Evolutionary conservation across 2,888 invertebrate species (phyloP).

Genomic region (Pristionchus maxplancki): DNA sequence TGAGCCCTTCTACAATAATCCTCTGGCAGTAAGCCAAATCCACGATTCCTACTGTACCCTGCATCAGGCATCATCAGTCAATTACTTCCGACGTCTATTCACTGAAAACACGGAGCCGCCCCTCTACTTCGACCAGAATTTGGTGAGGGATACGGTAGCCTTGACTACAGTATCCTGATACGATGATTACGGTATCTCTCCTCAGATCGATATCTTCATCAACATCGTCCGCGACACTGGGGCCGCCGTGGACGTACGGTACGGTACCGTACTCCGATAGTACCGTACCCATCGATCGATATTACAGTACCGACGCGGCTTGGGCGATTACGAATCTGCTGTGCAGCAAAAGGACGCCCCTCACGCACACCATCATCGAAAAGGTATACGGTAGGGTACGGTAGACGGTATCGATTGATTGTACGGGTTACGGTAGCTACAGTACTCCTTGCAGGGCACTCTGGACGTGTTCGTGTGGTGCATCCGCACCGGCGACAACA

Average conservation of each 20-base stretch:
- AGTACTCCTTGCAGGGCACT: background rate
- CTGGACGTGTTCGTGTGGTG: slow-evolving; percentile 28
- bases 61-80: slow-evolving; percentile 32
- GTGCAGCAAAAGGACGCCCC: slow-evolving; percentile 14
- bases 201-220: slow-evolving; percentile 17
- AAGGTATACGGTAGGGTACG: slow-evolving; percentile 41
- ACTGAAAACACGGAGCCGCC: slow-evolving; percentile 47
- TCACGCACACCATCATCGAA: slow-evolving; percentile 48
- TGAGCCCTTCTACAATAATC: too few species aligned
- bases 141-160: background rate
- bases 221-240: background rate
- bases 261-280: background rate
- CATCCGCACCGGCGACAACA: background rate
- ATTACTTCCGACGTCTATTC: slow-evolving; percentile 47
- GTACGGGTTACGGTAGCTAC: background rate
- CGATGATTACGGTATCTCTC: background rate
- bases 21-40: too few species aligned
- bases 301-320: slow-evolving; percentile 14
- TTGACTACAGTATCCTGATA: background rate
- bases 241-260: background rate
- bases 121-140: background rate
- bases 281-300: background rate
- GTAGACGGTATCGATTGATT: background rate
- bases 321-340: slow-evolving; percentile 51
- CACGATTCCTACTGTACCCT: background rate